Base-by-base conservation (phyloP, 2,888 invertebrate species). In the Biston stratarius region DNA sequence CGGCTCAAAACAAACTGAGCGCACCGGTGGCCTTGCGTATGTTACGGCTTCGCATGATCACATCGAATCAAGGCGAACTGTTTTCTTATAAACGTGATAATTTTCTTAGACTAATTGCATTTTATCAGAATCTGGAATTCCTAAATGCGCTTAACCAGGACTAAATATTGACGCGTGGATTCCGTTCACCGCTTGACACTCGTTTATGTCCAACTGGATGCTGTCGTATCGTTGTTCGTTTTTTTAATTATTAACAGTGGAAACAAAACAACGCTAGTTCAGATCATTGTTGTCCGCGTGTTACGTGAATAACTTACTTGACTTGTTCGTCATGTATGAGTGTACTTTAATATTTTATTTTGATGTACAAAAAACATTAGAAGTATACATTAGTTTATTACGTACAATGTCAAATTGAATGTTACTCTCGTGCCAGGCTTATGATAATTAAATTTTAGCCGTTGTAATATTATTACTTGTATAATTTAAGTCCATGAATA, bases 51-150 rank as follows among this genome's bases (percentile, higher is more conserved):
- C 55, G 73, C 78, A 74, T 78, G 78, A 78, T 79, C 77, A 72
- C 77, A 63, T 63, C 51, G 72, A 72, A 82, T 79, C 81, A 80
- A 82, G 83, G 81, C 74, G 70, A 80, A 74, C 74, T 72, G 52
- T 60, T 49, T 61, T 48, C 64, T 65, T 67, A 73, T 71, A 74
- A 69, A 77, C 76, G 52, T 74, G 74, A 69, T 76, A 64, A 64
- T 64, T 62, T 62, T 57, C 10, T 60, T 33, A 38, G 38, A 38
- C 9, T 38, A 38, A 12, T 14, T 14, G 14, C 6, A 45, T n/a
- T 6, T 12, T 40, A 40, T 45, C 14, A 47, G 8, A 8, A 15
- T 47, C 15, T 47, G 8, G 15, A 47, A 15, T 8, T n/a, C 45
- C 6, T 15, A n/a, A 42, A n/a, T 7, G 47, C 47, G n/a, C n/a